Conservation (phyloP, 2,113 vertebrate genomes). For the Xenopus borealis region DNA sequence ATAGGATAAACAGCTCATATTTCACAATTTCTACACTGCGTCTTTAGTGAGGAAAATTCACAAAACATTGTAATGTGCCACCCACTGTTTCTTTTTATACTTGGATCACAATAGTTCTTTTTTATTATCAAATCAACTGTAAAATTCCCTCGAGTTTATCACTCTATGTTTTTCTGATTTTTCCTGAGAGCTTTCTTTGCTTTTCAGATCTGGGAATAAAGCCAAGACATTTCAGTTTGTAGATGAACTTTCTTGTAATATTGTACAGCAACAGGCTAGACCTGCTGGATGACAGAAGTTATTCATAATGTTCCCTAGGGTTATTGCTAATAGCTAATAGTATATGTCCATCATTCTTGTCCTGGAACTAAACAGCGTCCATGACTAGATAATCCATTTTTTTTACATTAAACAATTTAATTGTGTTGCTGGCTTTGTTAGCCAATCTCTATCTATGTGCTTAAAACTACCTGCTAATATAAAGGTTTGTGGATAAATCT, state of each 20-base stretch:
- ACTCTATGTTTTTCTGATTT: neutral
- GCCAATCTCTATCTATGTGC: too few relatives aligned
- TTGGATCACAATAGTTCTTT: too few relatives aligned
- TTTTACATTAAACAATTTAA: slow-evolving; percentile 31
- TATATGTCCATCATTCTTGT: slow-evolving; percentile 7
- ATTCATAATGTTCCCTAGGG: slow-evolving; percentile 5
- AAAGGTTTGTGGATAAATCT: too few relatives aligned
- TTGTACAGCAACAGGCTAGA: neutral
- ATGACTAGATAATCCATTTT: slow-evolving; percentile 48
- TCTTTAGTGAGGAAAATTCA: too few relatives aligned
- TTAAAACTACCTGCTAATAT: too few relatives aligned
- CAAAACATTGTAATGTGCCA: too few relatives aligned
- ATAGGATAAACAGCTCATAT: too few relatives aligned
- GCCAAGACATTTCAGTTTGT: slow-evolving; percentile 3
- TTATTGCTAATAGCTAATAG: neutral
- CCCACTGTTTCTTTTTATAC: too few relatives aligned
- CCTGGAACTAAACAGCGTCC: slow-evolving; percentile 31
- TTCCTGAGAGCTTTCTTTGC: neutral
- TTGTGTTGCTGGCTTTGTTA: too few relatives aligned
- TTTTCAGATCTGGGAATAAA: neutral
- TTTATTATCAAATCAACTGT: too few relatives aligned
- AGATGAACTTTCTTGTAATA: neutral
- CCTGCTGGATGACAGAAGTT: slow-evolving; percentile 17
- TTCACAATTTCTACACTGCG: too few relatives aligned
- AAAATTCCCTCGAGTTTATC: neutral